Base-by-base conservation (phyloP, 2,113 vertebrate species). In the Spilogale gracilis region DNA sequence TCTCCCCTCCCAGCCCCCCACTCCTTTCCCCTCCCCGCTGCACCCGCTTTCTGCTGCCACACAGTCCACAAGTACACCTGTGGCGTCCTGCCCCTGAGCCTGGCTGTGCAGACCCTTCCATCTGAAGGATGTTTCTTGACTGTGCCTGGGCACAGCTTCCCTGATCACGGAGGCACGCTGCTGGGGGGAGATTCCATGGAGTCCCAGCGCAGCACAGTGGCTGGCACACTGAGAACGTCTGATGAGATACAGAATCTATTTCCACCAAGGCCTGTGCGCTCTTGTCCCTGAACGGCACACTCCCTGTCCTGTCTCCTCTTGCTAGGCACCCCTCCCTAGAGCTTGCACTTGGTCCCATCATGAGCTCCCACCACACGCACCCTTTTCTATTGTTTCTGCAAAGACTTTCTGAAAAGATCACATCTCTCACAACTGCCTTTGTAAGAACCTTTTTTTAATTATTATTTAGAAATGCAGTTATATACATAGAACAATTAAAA, bases 391-490 rank as follows among this genome's bases (percentile, higher is more conserved):
- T 18, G 20, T 27, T 94, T 95, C 61, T 25, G 30, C 54, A 84
- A 69, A 93, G 65, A 11, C 45, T 21, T 89, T 73, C 56, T 48
- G 67, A 43, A 97, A 98, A 73, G 38, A 97, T 76, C 61, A 94
- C 73, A 83, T 79, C 45, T 79, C 27, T 65, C 88, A 94, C 84
- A 92, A 94, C 81, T 98, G 98, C 99, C 98, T 99, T 99, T 99
- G 98, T 99, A 99, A 99, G 99, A 99, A 99, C 98, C 98, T 99
- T 99, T 99, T 99, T 99, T 87, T 84, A 95, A 96, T 97, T 99
- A 99, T 99, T 99, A 99, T 99, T 99, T 99, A 99, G 99, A 99
- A 99, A 99, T 99, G 99, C 99, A 99, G 99, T 99, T 99, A 99
- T 99, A 99, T 99, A 99, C 99, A 99, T 99, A 99, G 99, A 99